Evolutionary conservation across 2,797 vertebrate genomes (phyloP).

Genomic region (Lophius americanus): DNA sequence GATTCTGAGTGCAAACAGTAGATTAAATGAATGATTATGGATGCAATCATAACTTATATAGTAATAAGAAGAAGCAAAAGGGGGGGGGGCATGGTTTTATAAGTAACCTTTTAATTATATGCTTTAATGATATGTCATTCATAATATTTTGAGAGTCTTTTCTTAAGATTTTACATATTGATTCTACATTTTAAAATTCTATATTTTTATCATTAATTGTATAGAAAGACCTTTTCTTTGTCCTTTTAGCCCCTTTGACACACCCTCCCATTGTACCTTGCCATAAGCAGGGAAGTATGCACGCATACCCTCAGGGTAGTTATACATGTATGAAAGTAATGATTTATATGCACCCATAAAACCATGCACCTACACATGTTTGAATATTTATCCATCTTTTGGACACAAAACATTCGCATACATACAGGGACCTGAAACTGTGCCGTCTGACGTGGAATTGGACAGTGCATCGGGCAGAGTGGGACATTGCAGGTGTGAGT

Average conservation of each 20-base stretch:
- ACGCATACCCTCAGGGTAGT: constrained; percentile 59
- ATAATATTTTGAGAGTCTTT: too few species aligned
- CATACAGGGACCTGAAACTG: constrained; percentile 73
- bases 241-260: constrained; percentile 6
- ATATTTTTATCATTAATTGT: not conserved
- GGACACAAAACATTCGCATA: constrained; percentile 46
- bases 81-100: constrained; percentile 2
- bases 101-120: too few species aligned
- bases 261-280: constrained; percentile 7
- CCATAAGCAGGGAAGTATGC: constrained; percentile 35
- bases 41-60: constrained; percentile 61
- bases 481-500: constrained; percentile 67
- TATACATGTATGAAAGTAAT: constrained; percentile 49
- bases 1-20: constrained; percentile 58
- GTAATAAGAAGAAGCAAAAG: constrained; percentile 47
- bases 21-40: constrained; percentile 63
- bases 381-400: constrained; percentile 44
- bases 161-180: not conserved
- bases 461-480: constrained; percentile 21
- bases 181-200: not conserved
- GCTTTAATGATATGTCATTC: too few species aligned
- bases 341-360: constrained; percentile 49
- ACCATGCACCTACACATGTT: constrained; percentile 28
- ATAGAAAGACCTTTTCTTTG: not conserved
- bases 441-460: constrained; percentile 50